A percentile compares a stretch with the other conserved stretches of the same genome.
phyloP scores from a whole-genome alignment of 2,888 invertebrate genomes.

The Torymus auratus region DNA sequence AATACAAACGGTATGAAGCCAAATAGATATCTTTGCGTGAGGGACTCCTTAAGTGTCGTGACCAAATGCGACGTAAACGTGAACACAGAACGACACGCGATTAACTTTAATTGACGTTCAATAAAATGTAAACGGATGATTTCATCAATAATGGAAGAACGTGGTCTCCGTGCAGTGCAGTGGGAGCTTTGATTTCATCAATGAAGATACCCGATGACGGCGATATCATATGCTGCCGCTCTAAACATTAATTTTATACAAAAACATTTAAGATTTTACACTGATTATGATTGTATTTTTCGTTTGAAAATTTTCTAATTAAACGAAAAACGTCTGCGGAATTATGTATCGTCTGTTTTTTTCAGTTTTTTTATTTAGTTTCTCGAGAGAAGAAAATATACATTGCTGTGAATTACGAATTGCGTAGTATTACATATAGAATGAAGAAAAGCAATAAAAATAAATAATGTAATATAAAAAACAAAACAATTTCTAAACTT shows the following conservation, averaged over 20 bases:
- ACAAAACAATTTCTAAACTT: conserved; percentile 61
- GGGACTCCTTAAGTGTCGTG: conserved; percentile 87
- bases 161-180: conserved; percentile 35
- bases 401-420: background rate
- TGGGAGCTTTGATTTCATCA: conserved; percentile 43
- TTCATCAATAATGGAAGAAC: conserved; percentile 33
- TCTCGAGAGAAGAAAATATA: conserved; percentile 19
- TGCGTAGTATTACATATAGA: conserved; percentile 28
- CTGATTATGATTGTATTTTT: conserved; percentile 51
- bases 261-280: conserved; percentile 20
- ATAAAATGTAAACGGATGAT: conserved; percentile 24
- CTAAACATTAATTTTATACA: conserved; percentile 52
- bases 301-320: conserved; percentile 28
- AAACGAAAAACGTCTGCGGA: conserved; percentile 26
- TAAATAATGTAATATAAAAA: conserved; percentile 55
- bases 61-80: conserved; percentile 87
- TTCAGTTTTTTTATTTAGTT: background rate
- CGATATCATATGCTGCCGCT: conserved; percentile 55
- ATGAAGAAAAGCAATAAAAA: conserved; percentile 52
- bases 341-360: background rate
- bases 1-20: conserved; percentile 90
- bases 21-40: conserved; percentile 92
- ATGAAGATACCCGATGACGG: conserved; percentile 47
- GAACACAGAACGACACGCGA: too few relatives aligned
- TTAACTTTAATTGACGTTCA: background rate